These are phyloP conservation scores for Octodon degus DNA, from an alignment of 2,113 vertebrate genomes.

Conservation along the genomic window DNA sequence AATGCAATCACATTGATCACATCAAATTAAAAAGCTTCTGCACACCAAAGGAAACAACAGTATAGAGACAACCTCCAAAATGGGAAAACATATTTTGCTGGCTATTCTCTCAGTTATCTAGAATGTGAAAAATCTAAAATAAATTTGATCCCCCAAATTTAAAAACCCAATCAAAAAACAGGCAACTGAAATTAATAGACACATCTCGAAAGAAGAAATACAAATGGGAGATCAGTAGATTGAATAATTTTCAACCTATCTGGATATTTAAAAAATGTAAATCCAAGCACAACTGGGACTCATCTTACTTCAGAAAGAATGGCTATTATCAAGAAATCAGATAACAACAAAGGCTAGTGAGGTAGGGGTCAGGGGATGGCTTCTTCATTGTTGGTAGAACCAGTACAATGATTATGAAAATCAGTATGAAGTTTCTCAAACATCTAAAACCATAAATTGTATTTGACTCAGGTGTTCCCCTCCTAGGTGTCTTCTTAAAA, in stretches of 20 bases:
- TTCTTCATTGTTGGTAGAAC: not conserved
- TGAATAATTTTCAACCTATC: not conserved
- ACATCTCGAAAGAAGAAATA: too few species aligned
- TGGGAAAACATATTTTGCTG: not conserved
- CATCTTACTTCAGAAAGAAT: too few species aligned
- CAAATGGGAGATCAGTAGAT: not conserved
- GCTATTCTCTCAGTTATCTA: not conserved
- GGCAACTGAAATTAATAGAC: too few species aligned
- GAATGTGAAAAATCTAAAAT: not conserved
- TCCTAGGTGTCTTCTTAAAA: not conserved
- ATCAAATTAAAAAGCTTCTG: not conserved
- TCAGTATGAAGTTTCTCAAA: not conserved
- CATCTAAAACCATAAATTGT: not conserved
- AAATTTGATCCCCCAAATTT: not conserved
- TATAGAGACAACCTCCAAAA: not conserved
- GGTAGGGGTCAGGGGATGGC: not conserved
- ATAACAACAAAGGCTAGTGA: not conserved
- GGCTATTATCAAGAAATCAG: not conserved
- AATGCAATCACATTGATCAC: not conserved
- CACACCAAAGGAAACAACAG: not conserved
- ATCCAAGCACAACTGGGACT: not conserved
- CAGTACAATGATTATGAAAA: not conserved
- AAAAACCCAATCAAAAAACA: not conserved
- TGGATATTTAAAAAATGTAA: not conserved
- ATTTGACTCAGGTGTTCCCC: not conserved